Conservation (phyloP, 1,140 invertebrate genomes). For the Pogonognathellus flavescens region DNA sequence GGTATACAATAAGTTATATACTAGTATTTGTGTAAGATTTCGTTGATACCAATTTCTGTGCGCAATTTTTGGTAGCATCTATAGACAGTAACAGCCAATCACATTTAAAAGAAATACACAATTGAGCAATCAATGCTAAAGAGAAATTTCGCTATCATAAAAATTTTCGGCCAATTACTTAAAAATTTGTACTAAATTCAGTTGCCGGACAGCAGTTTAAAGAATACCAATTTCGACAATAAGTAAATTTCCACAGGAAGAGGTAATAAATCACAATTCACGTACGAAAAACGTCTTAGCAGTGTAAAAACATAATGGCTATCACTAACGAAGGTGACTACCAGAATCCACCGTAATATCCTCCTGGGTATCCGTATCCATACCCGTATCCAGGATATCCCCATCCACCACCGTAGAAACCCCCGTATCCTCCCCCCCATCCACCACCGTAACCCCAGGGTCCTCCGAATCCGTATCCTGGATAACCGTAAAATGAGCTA, state of each 20-base stretch:
- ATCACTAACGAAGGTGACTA: background rate
- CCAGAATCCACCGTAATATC: conserved; percentile 8
- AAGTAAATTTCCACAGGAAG: too few relatives aligned
- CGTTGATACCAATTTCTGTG: too few relatives aligned
- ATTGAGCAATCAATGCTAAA: too few relatives aligned
- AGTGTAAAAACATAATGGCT: background rate
- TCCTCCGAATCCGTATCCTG: conserved; percentile 30
- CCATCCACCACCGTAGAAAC: background rate
- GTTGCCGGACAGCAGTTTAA: background rate
- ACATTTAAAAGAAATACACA: too few relatives aligned
- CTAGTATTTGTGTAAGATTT: too few relatives aligned
- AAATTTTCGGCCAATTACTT: background rate
- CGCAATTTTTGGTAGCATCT: too few relatives aligned
- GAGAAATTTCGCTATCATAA: background rate
- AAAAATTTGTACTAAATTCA: conserved; percentile 2
- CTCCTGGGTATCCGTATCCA: background rate
- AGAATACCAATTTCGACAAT: background rate
- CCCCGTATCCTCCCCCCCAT: conserved; percentile 13
- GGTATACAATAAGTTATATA: too few relatives aligned
- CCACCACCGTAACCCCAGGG: background rate
- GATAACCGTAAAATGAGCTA: conserved; percentile 30
- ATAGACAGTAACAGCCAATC: too few relatives aligned
- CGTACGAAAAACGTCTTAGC: too few relatives aligned
- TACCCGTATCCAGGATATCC: background rate
- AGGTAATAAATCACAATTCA: too few relatives aligned